phyloP scores from a whole-genome alignment of 2,797 vertebrate genomes.

The Morelia viridis region DNA sequence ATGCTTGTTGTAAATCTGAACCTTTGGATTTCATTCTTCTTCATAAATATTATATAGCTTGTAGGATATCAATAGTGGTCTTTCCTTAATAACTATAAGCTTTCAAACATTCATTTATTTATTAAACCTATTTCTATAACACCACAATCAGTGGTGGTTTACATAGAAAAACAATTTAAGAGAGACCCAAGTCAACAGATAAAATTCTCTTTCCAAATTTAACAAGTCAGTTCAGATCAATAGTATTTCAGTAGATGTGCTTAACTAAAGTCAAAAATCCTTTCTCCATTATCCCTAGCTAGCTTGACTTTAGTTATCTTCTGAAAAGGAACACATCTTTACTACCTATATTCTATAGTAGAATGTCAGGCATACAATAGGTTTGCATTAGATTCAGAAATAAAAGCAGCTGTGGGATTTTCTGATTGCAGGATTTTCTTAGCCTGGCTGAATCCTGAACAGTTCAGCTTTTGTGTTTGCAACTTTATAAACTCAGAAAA shows the following conservation, averaged over 20 bases:
- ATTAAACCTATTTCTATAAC: not conserved
- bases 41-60: not conserved
- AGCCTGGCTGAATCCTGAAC: conserved; percentile 47
- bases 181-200: too few relatives aligned
- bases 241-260: not conserved
- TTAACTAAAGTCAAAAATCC: not conserved
- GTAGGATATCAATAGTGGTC: not conserved
- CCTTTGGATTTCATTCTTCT: not conserved
- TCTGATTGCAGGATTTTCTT: conserved; percentile 53
- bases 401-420: conserved; percentile 51
- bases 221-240: not conserved
- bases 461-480: conserved; percentile 50
- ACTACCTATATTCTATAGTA: conserved; percentile 47
- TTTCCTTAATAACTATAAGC: not conserved
- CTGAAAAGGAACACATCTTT: conserved; percentile 43
- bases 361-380: conserved; percentile 31
- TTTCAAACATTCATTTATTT: not conserved
- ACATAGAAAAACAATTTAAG: too few relatives aligned
- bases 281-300: conserved; percentile 3
- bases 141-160: not conserved
- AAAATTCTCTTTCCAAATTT: too few relatives aligned
- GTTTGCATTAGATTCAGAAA: conserved; percentile 56
- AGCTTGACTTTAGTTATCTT: conserved; percentile 38
- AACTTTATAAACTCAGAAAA: conserved; percentile 60
- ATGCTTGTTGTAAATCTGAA: not conserved